Evolutionary conservation across 2,888 invertebrate genomes (phyloP).

Genomic region (Tetranychus truncatus): DNA sequence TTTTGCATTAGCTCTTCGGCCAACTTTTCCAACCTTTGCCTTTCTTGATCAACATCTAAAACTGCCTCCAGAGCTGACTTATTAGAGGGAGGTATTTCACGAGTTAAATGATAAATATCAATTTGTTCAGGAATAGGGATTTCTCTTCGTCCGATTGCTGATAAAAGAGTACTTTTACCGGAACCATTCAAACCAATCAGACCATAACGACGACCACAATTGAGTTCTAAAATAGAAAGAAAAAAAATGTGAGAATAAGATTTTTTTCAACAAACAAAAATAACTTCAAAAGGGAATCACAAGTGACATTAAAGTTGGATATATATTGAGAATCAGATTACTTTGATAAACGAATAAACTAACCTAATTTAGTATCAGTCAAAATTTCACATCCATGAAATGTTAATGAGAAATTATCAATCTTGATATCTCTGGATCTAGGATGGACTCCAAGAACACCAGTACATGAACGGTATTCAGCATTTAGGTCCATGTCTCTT

Average conservation of each 20-base stretch:
- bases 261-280: not conserved
- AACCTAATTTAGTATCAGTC: constrained; percentile 66
- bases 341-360: not conserved
- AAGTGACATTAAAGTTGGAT: not conserved
- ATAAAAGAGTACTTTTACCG: constrained; percentile 85
- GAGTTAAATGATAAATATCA: constrained; percentile 87
- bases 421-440: constrained; percentile 85
- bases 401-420: constrained; percentile 85
- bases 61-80: constrained; percentile 88
- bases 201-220: constrained; percentile 89
- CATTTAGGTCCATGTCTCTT: constrained; percentile 73
- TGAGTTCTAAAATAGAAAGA: constrained; percentile 48
- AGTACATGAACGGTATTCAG: constrained; percentile 80
- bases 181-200: constrained; percentile 92
- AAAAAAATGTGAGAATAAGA: not conserved
- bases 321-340: too few species aligned
- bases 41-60: constrained; percentile 92
- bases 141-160: constrained; percentile 74
- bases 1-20: constrained; percentile 71
- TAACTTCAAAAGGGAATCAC: not conserved
- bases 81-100: constrained; percentile 95
- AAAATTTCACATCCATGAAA: constrained; percentile 93
- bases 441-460: constrained; percentile 88
- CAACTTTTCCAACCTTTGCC: constrained; percentile 68
- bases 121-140: constrained; percentile 89